Evolutionary conservation across 2,113 vertebrate genomes (phyloP), one percentile per base, ranked within the genome.

Genomic region (Pomatorhinus ruficollis): DNA sequence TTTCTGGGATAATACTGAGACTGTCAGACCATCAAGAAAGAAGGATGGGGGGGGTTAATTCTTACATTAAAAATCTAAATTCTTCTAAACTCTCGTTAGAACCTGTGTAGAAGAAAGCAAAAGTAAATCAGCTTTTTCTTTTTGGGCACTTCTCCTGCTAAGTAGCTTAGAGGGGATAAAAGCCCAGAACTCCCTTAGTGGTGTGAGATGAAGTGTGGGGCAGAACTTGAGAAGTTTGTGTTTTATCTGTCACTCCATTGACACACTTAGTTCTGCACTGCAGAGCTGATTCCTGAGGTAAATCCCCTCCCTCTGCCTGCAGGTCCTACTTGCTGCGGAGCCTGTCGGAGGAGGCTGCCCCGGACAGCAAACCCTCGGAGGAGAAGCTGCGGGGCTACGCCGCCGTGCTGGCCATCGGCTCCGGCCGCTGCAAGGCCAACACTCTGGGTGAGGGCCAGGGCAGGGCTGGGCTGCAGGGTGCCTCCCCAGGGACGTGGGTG

Each of bases 261-360:
- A 5, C 59, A 78, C 28, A 1, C 8, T 60, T 17, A 27, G 61
- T 17, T 82, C 3, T 84, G 92, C 78, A 37, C 15, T 30, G 63
- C 83, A 89, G 71, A 85, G 30, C 65, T 8, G 30, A 14, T 30
- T 53, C 1, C 86, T 77, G 79, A 74, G 76, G 37, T 23, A 1
- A 66, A 39, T 80, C 24, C 25, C 10, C 56, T 85, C 78, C 64
- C 10, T 76, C 35, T 45, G 53, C 45, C 19, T 16, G 22, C 97
- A 99, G 99, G 91, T 99, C 99, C 15, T 99, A 99, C 98, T 93
- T 99, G 72, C 98, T 99, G 6, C 98, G 98, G 96, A 99, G 99
- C 93, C 98, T 99, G n/a, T 98, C 98, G 49, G 99, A 99, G 75
- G 99, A 99, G 86, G 98, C 98, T 1, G 83, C 96, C 37, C 2